These are phyloP conservation scores for Podargus strigoides DNA, from an alignment of 2,797 vertebrate species.

Conservation along the genomic window DNA sequence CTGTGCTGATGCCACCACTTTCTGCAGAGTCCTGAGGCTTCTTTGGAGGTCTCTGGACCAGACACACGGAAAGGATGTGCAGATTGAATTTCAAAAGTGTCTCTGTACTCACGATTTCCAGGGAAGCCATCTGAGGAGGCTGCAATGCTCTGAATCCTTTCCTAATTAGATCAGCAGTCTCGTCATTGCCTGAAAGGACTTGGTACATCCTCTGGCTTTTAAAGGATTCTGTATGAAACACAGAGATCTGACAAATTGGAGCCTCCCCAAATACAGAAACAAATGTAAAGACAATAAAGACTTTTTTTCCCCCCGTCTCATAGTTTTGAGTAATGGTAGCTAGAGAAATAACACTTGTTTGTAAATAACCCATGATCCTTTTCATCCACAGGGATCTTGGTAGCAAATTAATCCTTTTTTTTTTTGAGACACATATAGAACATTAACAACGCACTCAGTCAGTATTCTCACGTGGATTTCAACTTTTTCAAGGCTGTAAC, in stretches of 20 bases:
- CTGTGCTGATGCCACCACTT: neutral
- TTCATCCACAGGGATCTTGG: neutral
- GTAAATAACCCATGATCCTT: neutral
- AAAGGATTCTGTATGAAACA: constrained; percentile 1
- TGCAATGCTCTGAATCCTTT: neutral
- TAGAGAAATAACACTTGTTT: constrained; percentile 16
- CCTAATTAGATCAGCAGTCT: constrained; percentile 30
- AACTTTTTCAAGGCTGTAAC: neutral
- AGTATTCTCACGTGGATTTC: neutral
- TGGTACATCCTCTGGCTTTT: neutral
- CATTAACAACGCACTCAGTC: neutral
- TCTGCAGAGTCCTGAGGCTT: neutral
- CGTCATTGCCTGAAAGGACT: neutral
- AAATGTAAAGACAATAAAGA: neutral
- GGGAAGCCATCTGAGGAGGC: neutral
- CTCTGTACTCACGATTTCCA: neutral
- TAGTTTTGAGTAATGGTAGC: neutral
- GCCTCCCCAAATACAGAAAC: neutral
- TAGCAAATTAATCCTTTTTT: neutral
- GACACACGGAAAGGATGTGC: neutral
- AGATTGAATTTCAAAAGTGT: neutral
- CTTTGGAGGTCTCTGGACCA: neutral
- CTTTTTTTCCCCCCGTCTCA: too few relatives aligned
- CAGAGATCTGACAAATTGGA: neutral
- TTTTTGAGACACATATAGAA: neutral